A percentile compares a stretch with the other conserved stretches of the same genome.
Conservation (phyloP, 2,888 invertebrate genomes). For the Ochropleura plecta region DNA sequence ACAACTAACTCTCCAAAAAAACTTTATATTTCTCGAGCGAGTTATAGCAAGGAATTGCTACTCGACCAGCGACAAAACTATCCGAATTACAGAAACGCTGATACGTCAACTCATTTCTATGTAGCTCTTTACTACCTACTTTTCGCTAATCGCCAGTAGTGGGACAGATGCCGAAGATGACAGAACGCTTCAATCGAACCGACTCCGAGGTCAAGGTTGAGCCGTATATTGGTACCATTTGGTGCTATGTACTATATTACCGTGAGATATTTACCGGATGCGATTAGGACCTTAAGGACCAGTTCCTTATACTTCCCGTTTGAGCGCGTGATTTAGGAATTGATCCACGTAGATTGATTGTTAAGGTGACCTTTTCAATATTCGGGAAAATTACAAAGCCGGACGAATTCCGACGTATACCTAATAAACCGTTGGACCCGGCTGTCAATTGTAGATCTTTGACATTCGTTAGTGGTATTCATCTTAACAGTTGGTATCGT, state of each 20-base stretch:
- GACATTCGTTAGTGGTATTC: too few relatives aligned
- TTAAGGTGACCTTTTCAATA: background rate
- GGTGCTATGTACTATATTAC: slow-evolving; percentile 29
- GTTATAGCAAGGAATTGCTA: too few relatives aligned
- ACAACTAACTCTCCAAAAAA: background rate
- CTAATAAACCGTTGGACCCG: too few relatives aligned
- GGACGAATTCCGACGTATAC: too few relatives aligned
- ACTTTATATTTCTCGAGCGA: too few relatives aligned
- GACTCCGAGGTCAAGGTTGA: slow-evolving; percentile 45
- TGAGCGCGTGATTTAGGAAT: slow-evolving; percentile 1
- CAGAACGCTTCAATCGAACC: slow-evolving; percentile 46
- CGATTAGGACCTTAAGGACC: slow-evolving; percentile 10
- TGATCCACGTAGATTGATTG: slow-evolving; percentile 7
- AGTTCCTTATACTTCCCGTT: slow-evolving; percentile 16
- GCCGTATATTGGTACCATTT: slow-evolving; percentile 34
- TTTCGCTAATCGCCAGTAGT: background rate
- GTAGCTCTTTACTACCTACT: background rate
- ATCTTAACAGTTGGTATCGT: too few relatives aligned
- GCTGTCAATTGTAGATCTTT: too few relatives aligned
- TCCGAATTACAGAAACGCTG: background rate
- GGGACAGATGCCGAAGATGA: slow-evolving; percentile 26
- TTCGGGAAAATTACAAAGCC: background rate
- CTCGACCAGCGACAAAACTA: background rate
- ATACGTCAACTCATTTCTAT: background rate
- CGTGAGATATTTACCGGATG: slow-evolving; percentile 43